Base-by-base conservation (phyloP, 2,888 invertebrate species). In the Auanema sp. region DNA sequence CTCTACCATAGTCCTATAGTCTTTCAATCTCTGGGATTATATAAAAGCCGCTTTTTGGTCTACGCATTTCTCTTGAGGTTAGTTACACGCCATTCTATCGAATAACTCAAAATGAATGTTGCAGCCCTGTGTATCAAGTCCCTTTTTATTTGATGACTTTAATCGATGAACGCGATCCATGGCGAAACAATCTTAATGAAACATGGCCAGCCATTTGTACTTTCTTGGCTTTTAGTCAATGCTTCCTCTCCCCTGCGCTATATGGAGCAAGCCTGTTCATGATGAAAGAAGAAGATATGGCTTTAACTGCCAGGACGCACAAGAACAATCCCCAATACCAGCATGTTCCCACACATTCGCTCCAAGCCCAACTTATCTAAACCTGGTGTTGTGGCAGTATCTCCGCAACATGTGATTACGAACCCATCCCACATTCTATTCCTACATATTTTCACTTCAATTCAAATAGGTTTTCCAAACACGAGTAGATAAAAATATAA, bases 281-380 rank as follows among this genome's bases (percentile, higher is more conserved):
- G 47, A 83, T 83, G 70, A 83, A 83, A 57, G 83, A 83, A 60
- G 83, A 83, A 62, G 83, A 83, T 67, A 83, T 83, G 79, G 80
- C 80, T 11, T 62, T 83, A 50, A 80, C 79, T 0, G 81, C 80
- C 8, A 57, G 83, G 12, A 80, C 82, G 1, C 79, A 80, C 49
- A 78, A 79, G 24, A 62, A 62, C 41, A 58, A 23, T 12, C 69
- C 70, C 1, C 68, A 68, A 6, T 74, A 74, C 59, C 74, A 74
- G 43, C 73, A 73, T 41, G 71, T 73, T 10, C 71, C 68, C 18
- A 69, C 63, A 53, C 58, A 56, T 23, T n/a, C 53, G 16, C 66
- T 69, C 55, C 76, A 76, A 58, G 76, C 76, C 10, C 76, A 76
- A 47, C 60, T 77, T 14, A 77, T 77, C 24, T 76, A 59, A 65